A percentile compares a stretch with the other conserved stretches of the same genome.
phyloP scores from a whole-genome alignment of 2,113 vertebrate species.

The Furnarius figulus region DNA sequence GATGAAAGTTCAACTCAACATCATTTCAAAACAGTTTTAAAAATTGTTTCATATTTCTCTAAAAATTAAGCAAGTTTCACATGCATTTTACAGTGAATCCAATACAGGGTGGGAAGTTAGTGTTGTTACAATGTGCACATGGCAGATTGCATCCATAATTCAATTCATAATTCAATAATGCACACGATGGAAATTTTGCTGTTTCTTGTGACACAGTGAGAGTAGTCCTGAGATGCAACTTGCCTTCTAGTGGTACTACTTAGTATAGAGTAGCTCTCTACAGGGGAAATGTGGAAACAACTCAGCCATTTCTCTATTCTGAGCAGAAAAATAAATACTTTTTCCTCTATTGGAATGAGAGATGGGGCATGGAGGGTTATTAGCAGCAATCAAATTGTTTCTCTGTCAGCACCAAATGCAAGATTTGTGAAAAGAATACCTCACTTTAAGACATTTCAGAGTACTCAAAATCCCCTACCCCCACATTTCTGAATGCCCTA shows the following conservation, averaged over 20 bases:
- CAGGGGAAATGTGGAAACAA: not conserved
- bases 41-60: not conserved
- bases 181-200: not conserved
- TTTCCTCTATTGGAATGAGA: not conserved
- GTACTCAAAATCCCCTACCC: not conserved
- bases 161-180: not conserved
- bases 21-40: not conserved
- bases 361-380: not conserved
- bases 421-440: not conserved
- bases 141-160: not conserved
- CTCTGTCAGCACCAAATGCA: not conserved
- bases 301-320: not conserved
- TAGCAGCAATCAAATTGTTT: not conserved
- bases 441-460: not conserved
- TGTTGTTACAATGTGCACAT: not conserved
- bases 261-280: not conserved
- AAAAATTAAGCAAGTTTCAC: not conserved
- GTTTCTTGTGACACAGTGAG: not conserved
- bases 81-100: not conserved
- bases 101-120: not conserved
- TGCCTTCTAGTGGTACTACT: not conserved
- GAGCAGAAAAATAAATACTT: not conserved
- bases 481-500: not conserved
- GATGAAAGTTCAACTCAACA: not conserved
- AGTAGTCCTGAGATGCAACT: not conserved